Evolutionary conservation across 1,140 invertebrate species (phyloP).

Genomic region (Drosophila chauvacae): DNA sequence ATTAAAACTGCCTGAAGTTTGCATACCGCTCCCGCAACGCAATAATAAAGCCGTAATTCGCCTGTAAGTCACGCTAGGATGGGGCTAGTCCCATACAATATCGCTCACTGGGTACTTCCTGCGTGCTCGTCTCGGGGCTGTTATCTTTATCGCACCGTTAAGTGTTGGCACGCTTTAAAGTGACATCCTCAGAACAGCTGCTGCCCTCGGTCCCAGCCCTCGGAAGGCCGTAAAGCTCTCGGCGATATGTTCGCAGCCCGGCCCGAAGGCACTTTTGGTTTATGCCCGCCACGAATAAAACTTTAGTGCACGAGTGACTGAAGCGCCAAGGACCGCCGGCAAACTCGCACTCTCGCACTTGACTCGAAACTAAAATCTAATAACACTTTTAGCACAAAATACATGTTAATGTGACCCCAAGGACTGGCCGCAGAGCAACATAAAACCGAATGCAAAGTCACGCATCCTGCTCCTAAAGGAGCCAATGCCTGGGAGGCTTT

Average conservation of each 20-base stretch:
- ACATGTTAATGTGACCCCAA: slow-evolving; percentile 80
- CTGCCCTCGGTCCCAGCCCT: slow-evolving; percentile 1
- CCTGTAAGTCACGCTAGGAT: slow-evolving; percentile 11
- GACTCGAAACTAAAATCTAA: slow-evolving; percentile 83
- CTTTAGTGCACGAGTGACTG: slow-evolving; percentile 71
- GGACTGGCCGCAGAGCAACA: slow-evolving; percentile 55
- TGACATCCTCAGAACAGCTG: slow-evolving; percentile 39
- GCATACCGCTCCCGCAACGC: slow-evolving; percentile 20
- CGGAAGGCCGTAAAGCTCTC: slow-evolving; percentile 61
- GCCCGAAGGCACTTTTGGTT: slow-evolving; percentile 79
- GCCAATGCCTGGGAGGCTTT: slow-evolving; percentile 54
- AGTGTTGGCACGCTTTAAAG: slow-evolving; percentile 77
- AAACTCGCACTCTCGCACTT: slow-evolving; percentile 59
- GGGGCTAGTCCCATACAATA: not conserved
- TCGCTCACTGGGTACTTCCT: slow-evolving; percentile 5
- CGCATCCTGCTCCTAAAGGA: slow-evolving; percentile 47
- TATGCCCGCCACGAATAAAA: slow-evolving; percentile 75
- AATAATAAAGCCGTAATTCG: slow-evolving; percentile 14
- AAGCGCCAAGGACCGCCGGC: slow-evolving; percentile 28
- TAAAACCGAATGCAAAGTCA: slow-evolving; percentile 68
- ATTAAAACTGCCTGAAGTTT: slow-evolving; percentile 60
- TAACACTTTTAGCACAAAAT: slow-evolving; percentile 82
- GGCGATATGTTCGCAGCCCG: slow-evolving; percentile 67
- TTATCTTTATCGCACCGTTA: slow-evolving; percentile 74
- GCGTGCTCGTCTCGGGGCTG: slow-evolving; percentile 17